phyloP scores from a whole-genome alignment of 2,888 invertebrate genomes.

The Epirrhoe alternata region DNA sequence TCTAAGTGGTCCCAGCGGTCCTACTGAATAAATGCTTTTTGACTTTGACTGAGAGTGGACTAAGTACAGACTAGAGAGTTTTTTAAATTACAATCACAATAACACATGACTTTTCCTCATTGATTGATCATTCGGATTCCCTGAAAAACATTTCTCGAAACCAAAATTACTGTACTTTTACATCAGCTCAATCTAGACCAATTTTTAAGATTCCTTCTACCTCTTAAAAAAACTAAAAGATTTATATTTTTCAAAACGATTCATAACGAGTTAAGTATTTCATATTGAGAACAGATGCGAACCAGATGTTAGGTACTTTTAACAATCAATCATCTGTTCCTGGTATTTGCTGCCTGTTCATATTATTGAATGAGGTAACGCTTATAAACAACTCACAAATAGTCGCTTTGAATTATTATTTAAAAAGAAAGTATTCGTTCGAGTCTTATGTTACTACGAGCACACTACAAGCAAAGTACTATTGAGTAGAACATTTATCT shows the following conservation, averaged over 20 bases:
- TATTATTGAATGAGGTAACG: constrained; percentile 27
- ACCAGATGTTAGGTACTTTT: constrained; percentile 39
- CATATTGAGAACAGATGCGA: constrained; percentile 32
- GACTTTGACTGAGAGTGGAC: too few relatives aligned
- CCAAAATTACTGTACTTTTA: too few relatives aligned
- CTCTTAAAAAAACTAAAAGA: neutral
- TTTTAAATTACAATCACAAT: too few relatives aligned
- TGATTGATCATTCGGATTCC: neutral
- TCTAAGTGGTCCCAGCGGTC: too few relatives aligned
- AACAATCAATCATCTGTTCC: constrained; percentile 35
- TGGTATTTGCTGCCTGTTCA: constrained; percentile 22
- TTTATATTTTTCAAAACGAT: neutral
- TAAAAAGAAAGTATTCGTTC: neutral
- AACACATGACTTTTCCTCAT: neutral
- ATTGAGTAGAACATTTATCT: too few relatives aligned
- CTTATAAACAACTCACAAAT: constrained; percentile 4
- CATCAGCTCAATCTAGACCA: too few relatives aligned
- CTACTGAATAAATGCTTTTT: too few relatives aligned
- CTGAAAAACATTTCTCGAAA: too few relatives aligned
- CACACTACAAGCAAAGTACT: too few relatives aligned
- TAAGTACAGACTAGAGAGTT: neutral
- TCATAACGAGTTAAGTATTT: constrained; percentile 6
- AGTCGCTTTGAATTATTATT: neutral
- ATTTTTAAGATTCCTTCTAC: neutral
- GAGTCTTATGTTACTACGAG: too few relatives aligned